phyloP scores from a whole-genome alignment of 2,888 invertebrate species.

The Andricus curvator region DNA sequence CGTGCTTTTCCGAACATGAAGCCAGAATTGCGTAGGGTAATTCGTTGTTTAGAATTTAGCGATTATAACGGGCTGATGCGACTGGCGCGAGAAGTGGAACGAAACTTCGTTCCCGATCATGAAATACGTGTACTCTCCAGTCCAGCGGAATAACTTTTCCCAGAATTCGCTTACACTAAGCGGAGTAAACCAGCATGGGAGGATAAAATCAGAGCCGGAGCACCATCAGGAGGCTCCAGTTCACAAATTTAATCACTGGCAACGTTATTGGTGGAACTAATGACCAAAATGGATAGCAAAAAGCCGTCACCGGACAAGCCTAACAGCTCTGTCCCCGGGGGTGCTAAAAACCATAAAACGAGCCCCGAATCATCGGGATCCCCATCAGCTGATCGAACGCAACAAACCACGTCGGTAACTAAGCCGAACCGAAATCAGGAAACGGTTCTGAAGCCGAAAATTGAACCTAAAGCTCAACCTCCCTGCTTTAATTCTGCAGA shows the following conservation, averaged over 20 bases:
- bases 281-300: not conserved
- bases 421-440: no score
- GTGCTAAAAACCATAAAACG: no score
- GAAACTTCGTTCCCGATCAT: not conserved
- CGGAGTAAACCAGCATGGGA: not conserved
- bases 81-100: not conserved
- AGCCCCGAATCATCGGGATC: no score
- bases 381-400: no score
- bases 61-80: slow-evolving; percentile 28
- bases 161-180: not conserved
- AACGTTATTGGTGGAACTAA: not conserved
- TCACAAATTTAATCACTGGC: not conserved
- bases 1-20: no score
- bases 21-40: no score
- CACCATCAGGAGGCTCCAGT: not conserved
- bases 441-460: no score
- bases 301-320: not conserved
- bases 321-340: not conserved
- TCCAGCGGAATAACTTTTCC: not conserved
- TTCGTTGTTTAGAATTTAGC: no score
- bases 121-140: not conserved
- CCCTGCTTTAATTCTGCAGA: no score
- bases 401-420: no score
- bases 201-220: not conserved
- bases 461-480: no score